Percentiles rank a stretch among this genome's conserved stretches.
Conservation (phyloP, 2,888 invertebrate genomes). For the Lissocephala sabroskyi region DNA sequence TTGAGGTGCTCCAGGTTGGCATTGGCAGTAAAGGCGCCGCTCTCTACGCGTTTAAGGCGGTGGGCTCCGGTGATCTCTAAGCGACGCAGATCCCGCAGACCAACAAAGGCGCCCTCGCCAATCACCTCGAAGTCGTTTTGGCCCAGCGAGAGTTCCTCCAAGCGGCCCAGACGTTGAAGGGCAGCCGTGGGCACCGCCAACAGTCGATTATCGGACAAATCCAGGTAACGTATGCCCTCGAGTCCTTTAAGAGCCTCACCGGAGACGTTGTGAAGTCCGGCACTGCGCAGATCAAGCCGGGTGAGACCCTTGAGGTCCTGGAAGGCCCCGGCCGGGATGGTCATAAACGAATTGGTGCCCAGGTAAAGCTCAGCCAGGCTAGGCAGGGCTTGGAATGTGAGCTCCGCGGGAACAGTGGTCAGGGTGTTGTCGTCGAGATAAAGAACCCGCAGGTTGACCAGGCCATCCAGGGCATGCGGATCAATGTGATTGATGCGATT, state of each 20-base stretch:
- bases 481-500: constrained; percentile 88
- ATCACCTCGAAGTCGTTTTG: constrained; percentile 85
- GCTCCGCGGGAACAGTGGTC: constrained; percentile 82
- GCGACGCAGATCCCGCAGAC: constrained; percentile 82
- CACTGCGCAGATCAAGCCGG: constrained; percentile 85
- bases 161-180: constrained; percentile 79
- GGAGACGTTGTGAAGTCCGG: constrained; percentile 85
- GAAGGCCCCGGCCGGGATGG: constrained; percentile 84
- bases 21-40: constrained; percentile 85
- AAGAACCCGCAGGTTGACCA: constrained; percentile 83
- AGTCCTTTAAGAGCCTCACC: constrained; percentile 84
- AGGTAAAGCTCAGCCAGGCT: constrained; percentile 88
- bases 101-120: constrained; percentile 83
- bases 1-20: constrained; percentile 85
- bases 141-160: constrained; percentile 87
- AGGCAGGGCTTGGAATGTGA: constrained; percentile 80
- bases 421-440: constrained; percentile 90
- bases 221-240: constrained; percentile 80
- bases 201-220: constrained; percentile 86
- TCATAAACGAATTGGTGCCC: constrained; percentile 86
- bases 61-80: constrained; percentile 86
- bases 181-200: constrained; percentile 83
- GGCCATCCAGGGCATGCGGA: constrained; percentile 82
- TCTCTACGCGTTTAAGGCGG: constrained; percentile 80
- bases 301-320: constrained; percentile 82